Evolutionary conservation across 1,140 invertebrate genomes (phyloP), one percentile per base, ranked within the genome.

Genomic region (Steinernema feltiae): DNA sequence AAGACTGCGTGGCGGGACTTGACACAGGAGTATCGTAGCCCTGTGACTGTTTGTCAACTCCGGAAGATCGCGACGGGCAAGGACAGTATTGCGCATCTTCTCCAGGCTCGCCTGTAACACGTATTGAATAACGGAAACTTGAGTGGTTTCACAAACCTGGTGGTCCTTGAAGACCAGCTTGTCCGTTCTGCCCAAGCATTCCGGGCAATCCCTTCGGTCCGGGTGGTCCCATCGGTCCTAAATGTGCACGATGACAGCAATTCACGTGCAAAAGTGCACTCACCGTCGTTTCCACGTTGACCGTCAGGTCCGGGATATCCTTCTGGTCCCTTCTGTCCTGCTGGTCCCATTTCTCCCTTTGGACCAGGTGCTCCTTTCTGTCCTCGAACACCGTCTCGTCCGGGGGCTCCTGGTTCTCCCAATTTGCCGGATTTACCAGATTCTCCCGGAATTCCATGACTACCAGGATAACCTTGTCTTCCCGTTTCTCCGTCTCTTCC

Each of bases 221-320:
- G n/a, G 48, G 2, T 35, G 32, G 30, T n/a, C 31, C 48, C 46
- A 32, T 48, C 2, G 32, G 72, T 12, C 32, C 29, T 48, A 18
- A 48, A 73, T 53, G 46, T 21, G 0, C 30, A 24, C 7, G 27
- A 12, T 71, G 72, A 21, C 82, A 30, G 72, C 53, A 24, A 46
- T n/a, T 12, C 7, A 46, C n/a, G n/a, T n/a, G 41, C n/a, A 46
- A 7, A 12, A 46, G 41, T 46, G 41, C 7, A 46, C 53, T 46
- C 32, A 31, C 80, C 80, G 48, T 82, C 80, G 31, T 78, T 83
- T 30, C 80, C 80, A 30, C 82, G 78, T 35, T 83, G 78, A 41
- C 80, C 80, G 53, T 82, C 82, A 27, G 82, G 72, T 1, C 80
- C 80, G 21, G 80, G 80, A 69, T 81, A 81, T 21, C 80, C 81